Conservation (phyloP, 2,888 invertebrate species). For the Ommatoiulus sabulosus region DNA sequence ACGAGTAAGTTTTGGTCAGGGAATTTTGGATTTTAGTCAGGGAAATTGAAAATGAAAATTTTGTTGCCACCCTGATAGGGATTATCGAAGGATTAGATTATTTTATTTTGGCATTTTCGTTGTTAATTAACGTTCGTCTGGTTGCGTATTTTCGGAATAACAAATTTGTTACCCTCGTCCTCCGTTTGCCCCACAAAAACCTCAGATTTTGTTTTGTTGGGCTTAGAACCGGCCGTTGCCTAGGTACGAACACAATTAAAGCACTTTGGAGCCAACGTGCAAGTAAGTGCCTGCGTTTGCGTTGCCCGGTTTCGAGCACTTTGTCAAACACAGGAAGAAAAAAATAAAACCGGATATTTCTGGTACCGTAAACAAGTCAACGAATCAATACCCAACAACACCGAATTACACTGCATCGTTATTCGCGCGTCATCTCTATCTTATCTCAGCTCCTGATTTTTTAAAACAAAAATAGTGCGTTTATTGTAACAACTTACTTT, state of each 20-base stretch:
- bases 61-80: too few relatives aligned
- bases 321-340: not conserved
- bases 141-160: not conserved
- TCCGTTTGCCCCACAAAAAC: not conserved
- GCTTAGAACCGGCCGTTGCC: not conserved
- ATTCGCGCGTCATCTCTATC: too few relatives aligned
- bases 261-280: not conserved
- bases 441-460: too few relatives aligned
- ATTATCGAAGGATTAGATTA: too few relatives aligned
- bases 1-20: too few relatives aligned
- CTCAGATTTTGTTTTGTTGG: not conserved
- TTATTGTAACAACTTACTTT: too few relatives aligned
- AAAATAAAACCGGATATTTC: not conserved
- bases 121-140: not conserved
- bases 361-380: not conserved
- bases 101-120: too few relatives aligned
- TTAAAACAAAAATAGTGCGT: too few relatives aligned
- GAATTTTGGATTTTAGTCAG: too few relatives aligned
- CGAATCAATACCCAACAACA: not conserved
- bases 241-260: constrained; percentile 6
- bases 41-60: too few relatives aligned
- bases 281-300: not conserved
- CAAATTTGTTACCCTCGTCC: not conserved
- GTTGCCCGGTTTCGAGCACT: constrained; percentile 14
- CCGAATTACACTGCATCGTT: not conserved